Conservation (phyloP, 2,113 vertebrate genomes). For the Menura novaehollandiae region DNA sequence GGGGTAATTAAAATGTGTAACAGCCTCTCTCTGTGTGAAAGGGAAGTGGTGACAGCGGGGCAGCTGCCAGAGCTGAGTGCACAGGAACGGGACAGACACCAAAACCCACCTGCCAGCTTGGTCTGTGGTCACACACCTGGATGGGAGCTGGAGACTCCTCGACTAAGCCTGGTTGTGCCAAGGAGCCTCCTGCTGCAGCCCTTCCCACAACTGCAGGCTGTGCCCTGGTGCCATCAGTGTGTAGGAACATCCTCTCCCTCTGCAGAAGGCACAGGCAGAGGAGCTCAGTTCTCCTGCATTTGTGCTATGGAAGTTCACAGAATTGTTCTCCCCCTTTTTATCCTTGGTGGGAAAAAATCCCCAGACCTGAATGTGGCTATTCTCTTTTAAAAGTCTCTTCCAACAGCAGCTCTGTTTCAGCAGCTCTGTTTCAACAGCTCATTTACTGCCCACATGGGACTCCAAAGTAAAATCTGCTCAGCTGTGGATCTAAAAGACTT, state of each 20-base stretch:
- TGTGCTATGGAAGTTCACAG: background rate
- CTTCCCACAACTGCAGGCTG: accelerated
- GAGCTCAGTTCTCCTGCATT: background rate
- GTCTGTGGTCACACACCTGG: background rate
- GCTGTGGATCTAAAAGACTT: background rate
- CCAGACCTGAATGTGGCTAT: background rate
- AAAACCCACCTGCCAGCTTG: background rate
- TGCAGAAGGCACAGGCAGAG: accelerated
- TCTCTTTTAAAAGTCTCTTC: background rate
- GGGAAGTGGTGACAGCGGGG: accelerated
- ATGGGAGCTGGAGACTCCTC: background rate
- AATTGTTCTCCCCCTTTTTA: background rate
- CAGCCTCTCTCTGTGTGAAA: background rate
- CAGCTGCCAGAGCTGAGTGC: background rate
- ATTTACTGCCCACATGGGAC: background rate
- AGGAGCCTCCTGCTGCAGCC: background rate
- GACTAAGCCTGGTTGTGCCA: background rate
- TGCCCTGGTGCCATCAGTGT: background rate
- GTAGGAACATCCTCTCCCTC: background rate
- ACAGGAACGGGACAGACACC: background rate
- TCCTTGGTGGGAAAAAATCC: background rate
- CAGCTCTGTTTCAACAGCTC: background rate
- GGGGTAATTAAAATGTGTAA: background rate
- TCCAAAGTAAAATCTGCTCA: background rate
- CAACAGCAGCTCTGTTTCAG: background rate